Conservation (phyloP, 2,888 invertebrate species). For the Agrochola lota region DNA sequence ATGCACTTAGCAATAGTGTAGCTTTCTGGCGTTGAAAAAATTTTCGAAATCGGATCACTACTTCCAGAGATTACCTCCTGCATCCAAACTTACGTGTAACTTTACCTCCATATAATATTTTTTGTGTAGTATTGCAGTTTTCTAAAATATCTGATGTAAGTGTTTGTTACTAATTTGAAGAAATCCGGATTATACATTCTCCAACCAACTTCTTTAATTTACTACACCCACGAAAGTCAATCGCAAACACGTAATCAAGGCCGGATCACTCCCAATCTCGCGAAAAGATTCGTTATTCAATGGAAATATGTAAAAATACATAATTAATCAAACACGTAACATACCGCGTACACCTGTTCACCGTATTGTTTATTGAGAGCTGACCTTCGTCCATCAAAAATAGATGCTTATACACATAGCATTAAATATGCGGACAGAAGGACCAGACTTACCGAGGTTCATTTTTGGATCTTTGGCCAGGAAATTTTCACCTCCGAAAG, state of each 20-base stretch:
- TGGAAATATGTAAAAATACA: slow-evolving; percentile 38
- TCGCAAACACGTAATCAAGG: not conserved
- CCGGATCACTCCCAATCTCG: not conserved
- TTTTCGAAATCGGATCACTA: too few relatives aligned
- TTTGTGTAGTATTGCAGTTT: too few relatives aligned
- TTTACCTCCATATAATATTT: too few relatives aligned
- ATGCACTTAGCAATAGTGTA: too few relatives aligned
- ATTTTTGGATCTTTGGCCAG: too few relatives aligned
- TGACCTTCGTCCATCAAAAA: slow-evolving; percentile 75
- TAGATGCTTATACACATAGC: slow-evolving; percentile 63
- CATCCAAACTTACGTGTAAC: too few relatives aligned
- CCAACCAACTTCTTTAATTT: not conserved
- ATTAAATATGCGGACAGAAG: slow-evolving; percentile 14
- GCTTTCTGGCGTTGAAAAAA: too few relatives aligned
- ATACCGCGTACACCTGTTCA: slow-evolving; percentile 73
- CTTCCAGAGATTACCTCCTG: too few relatives aligned
- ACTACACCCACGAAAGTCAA: not conserved
- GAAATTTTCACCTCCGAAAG: too few relatives aligned
- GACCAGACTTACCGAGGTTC: slow-evolving; percentile 12
- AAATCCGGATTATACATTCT: not conserved
- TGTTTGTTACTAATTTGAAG: not conserved
- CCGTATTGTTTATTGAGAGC: slow-evolving; percentile 74
- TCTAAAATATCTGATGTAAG: too few relatives aligned
- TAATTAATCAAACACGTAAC: slow-evolving; percentile 47
- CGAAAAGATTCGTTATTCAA: slow-evolving; percentile 30